phyloP scores from a whole-genome alignment of 2,797 vertebrate genomes.

The Gymnoscopelus braueri region DNA sequence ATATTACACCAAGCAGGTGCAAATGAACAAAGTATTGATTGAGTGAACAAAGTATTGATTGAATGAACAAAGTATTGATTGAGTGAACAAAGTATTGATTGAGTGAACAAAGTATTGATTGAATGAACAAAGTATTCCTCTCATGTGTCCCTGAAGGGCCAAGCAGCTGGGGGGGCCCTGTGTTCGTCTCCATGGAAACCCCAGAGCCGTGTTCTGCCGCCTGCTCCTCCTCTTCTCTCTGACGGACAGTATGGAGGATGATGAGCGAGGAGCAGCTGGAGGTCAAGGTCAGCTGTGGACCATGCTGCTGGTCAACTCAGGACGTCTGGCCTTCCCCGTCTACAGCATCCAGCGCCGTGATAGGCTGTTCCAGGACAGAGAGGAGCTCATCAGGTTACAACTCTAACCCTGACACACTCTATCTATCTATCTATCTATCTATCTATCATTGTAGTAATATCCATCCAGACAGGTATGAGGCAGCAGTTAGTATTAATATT shows the following conservation, averaged over 20 bases:
- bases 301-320: slow-evolving; percentile 90
- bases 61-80: no score
- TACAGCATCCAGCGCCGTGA: slow-evolving; percentile 84
- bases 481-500: no score
- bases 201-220: slow-evolving; percentile 89
- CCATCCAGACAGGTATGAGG: slow-evolving; percentile 81
- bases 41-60: no score
- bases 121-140: not conserved
- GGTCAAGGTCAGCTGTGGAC: slow-evolving; percentile 92
- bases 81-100: no score
- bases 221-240: slow-evolving; percentile 91
- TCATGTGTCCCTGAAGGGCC: slow-evolving; percentile 77
- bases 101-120: no score
- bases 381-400: no score
- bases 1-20: no score
- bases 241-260: slow-evolving; percentile 89
- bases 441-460: no score
- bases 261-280: slow-evolving; percentile 84
- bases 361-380: slow-evolving; percentile 84
- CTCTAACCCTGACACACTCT: not conserved
- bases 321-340: slow-evolving; percentile 87
- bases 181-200: slow-evolving; percentile 80
- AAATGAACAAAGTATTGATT: no score
- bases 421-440: slow-evolving; percentile 7
- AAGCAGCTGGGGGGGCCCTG: slow-evolving; percentile 86